These are phyloP conservation scores for Theristus sp. DNA, from an alignment of 2,888 invertebrate species.

Conservation along the genomic window DNA sequence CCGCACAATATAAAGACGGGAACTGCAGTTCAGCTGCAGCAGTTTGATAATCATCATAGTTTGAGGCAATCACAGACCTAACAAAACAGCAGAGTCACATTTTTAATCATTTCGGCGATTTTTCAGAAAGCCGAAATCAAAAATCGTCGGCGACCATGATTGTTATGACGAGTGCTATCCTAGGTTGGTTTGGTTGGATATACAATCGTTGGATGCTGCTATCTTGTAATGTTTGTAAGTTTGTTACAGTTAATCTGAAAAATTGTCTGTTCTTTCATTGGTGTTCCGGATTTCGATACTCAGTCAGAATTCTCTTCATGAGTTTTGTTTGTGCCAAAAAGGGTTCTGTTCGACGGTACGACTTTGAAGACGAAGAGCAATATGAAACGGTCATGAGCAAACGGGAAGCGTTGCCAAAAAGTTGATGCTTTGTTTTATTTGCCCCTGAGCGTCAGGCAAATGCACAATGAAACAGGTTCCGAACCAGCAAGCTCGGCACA, in stretches of 20 bases:
- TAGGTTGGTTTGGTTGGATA: slow-evolving; percentile 36
- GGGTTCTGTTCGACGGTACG: slow-evolving; percentile 84
- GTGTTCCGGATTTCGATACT: background rate
- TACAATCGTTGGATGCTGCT: no score
- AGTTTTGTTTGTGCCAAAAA: slow-evolving; percentile 45
- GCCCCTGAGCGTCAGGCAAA: no score
- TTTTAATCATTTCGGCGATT: no score
- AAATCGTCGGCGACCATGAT: background rate
- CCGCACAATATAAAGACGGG: no score
- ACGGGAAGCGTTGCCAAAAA: slow-evolving; percentile 83
- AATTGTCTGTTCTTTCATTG: background rate
- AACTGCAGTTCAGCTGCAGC: no score
- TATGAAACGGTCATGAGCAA: slow-evolving; percentile 97
- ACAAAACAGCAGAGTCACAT: no score
- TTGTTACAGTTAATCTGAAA: background rate
- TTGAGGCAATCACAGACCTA: no score
- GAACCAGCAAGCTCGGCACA: no score
- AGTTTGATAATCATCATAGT: no score
- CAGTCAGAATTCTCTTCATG: background rate
- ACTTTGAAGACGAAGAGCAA: slow-evolving; percentile 94
- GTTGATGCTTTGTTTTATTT: slow-evolving; percentile 5
- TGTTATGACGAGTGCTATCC: slow-evolving; percentile 95
- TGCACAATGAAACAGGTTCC: no score
- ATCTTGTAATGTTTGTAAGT: background rate
- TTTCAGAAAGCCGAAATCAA: background rate